Evolutionary conservation across 2,113 vertebrate species (phyloP).

Genomic region (Passer domesticus): DNA sequence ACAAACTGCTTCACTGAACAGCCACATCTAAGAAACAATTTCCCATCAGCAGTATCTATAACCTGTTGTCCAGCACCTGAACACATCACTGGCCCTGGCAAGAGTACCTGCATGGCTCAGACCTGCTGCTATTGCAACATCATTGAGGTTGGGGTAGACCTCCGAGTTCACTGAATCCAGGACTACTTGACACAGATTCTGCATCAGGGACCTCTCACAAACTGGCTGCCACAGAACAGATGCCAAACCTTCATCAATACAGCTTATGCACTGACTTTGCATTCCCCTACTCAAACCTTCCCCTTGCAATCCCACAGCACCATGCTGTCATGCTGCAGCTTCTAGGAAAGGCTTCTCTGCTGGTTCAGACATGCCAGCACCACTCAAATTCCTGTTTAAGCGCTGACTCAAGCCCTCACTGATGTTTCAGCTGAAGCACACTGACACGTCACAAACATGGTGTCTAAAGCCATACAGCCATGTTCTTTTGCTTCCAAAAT

Average conservation of each 20-base stretch:
- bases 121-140: background rate
- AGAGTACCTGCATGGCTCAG: background rate
- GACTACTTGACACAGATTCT: background rate
- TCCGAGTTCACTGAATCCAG: background rate
- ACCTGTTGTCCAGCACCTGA: background rate
- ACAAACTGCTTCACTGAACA: background rate
- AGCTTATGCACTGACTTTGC: background rate
- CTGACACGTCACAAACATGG: background rate
- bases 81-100: background rate
- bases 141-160: background rate
- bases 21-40: background rate
- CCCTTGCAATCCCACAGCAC: background rate
- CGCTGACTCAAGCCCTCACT: background rate
- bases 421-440: background rate
- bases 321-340: background rate
- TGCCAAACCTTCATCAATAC: background rate
- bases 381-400: background rate
- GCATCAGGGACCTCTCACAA: background rate
- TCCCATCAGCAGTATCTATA: background rate
- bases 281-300: background rate
- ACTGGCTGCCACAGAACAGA: rapidly evolving
- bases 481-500: background rate
- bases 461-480: background rate
- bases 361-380: background rate
- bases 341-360: background rate